Conservation (phyloP, 2,888 invertebrate species). For the Rhingia rostrata region DNA sequence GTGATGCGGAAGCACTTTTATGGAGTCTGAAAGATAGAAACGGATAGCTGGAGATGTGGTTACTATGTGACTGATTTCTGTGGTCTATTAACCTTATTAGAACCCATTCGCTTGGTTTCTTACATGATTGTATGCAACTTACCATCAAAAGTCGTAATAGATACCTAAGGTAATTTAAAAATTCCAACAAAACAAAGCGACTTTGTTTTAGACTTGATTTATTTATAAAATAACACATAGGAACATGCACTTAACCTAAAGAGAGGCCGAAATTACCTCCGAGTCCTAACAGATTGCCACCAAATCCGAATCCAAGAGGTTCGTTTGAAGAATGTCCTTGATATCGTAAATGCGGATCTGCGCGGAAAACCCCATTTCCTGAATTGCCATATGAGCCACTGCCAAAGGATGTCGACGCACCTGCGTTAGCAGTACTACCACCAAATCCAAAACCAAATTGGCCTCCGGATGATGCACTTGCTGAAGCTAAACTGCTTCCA, state of each 20-base stretch:
- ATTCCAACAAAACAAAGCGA: no score
- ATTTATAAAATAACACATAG: neutral
- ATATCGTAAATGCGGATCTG: neutral
- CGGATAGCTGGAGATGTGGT: neutral
- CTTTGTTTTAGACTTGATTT: neutral
- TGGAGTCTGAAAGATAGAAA: neutral
- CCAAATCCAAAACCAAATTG: neutral
- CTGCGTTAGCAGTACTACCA: constrained; percentile 24
- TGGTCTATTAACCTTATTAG: no score
- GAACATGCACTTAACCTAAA: neutral
- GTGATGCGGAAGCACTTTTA: constrained; percentile 2
- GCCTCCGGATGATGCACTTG: constrained; percentile 11
- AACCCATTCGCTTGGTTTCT: no score
- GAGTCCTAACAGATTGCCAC: constrained; percentile 2
- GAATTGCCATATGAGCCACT: constrained; percentile 4
- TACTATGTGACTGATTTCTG: neutral
- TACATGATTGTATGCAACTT: no score
- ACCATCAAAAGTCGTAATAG: no score
- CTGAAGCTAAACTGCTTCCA: constrained; percentile 8
- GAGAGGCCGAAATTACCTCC: constrained; percentile 15
- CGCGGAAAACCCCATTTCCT: neutral
- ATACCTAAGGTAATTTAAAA: no score
- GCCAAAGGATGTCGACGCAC: constrained; percentile 4
- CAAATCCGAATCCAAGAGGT: constrained; percentile 11
- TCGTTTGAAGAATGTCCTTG: neutral